Evolutionary conservation across 2,888 invertebrate genomes (phyloP).

Genomic region (Xanthorhoe spadicearia): DNA sequence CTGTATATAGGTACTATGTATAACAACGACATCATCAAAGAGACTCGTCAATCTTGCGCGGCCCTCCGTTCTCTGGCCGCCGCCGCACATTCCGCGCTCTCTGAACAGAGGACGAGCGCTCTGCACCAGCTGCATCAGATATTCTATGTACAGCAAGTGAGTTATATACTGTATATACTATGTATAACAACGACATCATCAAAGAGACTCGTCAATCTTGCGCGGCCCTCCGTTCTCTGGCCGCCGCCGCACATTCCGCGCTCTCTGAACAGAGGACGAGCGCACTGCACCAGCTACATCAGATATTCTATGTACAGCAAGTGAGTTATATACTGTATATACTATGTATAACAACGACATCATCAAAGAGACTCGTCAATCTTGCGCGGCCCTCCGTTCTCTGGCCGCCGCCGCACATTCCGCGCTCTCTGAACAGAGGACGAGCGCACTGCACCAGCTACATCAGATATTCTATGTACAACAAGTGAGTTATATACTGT

Average conservation of each 20-base stretch:
- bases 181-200: slow-evolving; percentile 86
- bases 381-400: slow-evolving; percentile 86
- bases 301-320: slow-evolving; percentile 74
- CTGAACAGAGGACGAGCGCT: slow-evolving; percentile 87
- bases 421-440: slow-evolving; percentile 86
- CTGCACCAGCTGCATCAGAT: slow-evolving; percentile 76
- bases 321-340: slow-evolving; percentile 48
- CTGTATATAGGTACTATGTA: too few relatives aligned
- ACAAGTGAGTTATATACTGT: slow-evolving; percentile 56
- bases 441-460: slow-evolving; percentile 86
- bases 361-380: slow-evolving; percentile 81
- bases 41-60: too few relatives aligned
- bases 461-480: slow-evolving; percentile 72
- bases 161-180: slow-evolving; percentile 4
- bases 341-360: too few relatives aligned
- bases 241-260: slow-evolving; percentile 87
- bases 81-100: too few relatives aligned
- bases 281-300: slow-evolving; percentile 81
- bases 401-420: slow-evolving; percentile 86
- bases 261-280: slow-evolving; percentile 87
- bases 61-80: too few relatives aligned
- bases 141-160: slow-evolving; percentile 73
- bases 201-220: slow-evolving; percentile 86
- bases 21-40: too few relatives aligned
- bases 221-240: slow-evolving; percentile 86